Conservation (phyloP, 2,797 vertebrate species). For the Pseudomugil gertrudae region DNA sequence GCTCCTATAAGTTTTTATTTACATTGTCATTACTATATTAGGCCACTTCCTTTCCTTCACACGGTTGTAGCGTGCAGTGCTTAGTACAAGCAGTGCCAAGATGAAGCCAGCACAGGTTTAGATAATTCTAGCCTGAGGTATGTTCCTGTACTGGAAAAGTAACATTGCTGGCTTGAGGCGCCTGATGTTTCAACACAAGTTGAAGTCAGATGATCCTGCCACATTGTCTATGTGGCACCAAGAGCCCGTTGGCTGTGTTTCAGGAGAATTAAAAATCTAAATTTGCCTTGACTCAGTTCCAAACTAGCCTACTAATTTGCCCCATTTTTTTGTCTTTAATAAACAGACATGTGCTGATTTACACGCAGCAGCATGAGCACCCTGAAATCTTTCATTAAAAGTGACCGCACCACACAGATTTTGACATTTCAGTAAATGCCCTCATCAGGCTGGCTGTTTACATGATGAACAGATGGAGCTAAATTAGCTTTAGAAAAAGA, state of each 20-base stretch:
- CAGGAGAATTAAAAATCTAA: conserved; percentile 21
- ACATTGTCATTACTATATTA: conserved; percentile 8
- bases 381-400: conserved; percentile 37
- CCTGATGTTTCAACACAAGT: conserved; percentile 36
- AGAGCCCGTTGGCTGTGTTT: conserved; percentile 34
- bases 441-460: conserved; percentile 32
- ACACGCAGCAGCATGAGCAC: conserved; percentile 11
- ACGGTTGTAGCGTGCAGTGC: conserved; percentile 10
- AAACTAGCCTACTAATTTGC: conserved; percentile 19
- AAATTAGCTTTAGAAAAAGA: conserved; percentile 30
- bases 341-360: conserved; percentile 19
- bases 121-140: conserved; percentile 48
- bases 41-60: conserved; percentile 5
- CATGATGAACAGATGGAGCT: conserved; percentile 26
- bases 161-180: conserved; percentile 44
- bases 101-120: conserved; percentile 38
- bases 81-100: conserved; percentile 13
- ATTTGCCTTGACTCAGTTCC: conserved; percentile 44
- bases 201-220: conserved; percentile 32
- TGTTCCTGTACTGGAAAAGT: conserved; percentile 43
- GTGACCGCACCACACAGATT: conserved; percentile 25
- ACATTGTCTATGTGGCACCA: conserved; percentile 24
- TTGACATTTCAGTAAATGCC: conserved; percentile 34
- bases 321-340: conserved; percentile 33
- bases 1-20: neutral